These are phyloP conservation scores for Synergus japonicus DNA, from an alignment of 2,888 invertebrate genomes.

Conservation along the genomic window DNA sequence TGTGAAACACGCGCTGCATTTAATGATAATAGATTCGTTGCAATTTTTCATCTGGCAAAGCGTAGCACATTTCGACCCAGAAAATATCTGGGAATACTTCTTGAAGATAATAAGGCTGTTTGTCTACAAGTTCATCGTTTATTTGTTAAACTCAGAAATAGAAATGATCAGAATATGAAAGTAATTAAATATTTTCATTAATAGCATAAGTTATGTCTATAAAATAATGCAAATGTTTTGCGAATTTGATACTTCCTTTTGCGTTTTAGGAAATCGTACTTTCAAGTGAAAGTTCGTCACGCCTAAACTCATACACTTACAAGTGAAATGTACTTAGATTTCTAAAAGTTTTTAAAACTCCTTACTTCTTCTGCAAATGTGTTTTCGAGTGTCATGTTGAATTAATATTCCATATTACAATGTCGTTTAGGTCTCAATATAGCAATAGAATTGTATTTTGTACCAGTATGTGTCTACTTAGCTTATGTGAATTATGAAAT, in stretches of 20 bases:
- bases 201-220: not conserved
- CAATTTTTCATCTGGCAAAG: not conserved
- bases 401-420: too few relatives aligned
- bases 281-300: slow-evolving; percentile 50
- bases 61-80: not conserved
- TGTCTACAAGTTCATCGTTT: not conserved
- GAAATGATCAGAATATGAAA: not conserved
- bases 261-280: slow-evolving; percentile 47
- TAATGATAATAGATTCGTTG: slow-evolving; percentile 2
- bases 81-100: not conserved
- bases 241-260: slow-evolving; percentile 45
- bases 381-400: too few relatives aligned
- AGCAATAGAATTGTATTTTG: not conserved
- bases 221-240: slow-evolving; percentile 3
- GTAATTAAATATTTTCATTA: not conserved
- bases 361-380: not conserved
- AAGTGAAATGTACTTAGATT: slow-evolving; percentile 44
- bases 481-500: slow-evolving; percentile 8
- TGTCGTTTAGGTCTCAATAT: not conserved
- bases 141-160: not conserved
- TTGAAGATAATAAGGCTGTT: not conserved
- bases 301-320: slow-evolving; percentile 47
- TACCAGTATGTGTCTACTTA: slow-evolving; percentile 14
- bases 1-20: slow-evolving; percentile 5
- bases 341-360: not conserved